Evolutionary conservation across 92 coral and sea anemone genomes (phyloP), one percentile per base, ranked within the genome.

Genomic region (Hydrozoanthus gracilis): DNA sequence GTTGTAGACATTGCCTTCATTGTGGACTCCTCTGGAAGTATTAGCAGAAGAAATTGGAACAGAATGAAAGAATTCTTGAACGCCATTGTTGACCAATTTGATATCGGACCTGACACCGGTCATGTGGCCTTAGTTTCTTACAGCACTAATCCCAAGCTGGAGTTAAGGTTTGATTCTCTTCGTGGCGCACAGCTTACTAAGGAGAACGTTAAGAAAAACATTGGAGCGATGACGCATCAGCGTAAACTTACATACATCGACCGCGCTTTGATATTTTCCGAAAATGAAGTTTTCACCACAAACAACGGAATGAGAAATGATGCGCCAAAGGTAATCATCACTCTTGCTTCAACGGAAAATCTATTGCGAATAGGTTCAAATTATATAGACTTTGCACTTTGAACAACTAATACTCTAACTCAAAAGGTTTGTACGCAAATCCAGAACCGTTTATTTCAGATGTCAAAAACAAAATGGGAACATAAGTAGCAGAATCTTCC

Each of bases 11-110:
- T 75, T 7, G 79, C 62, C 15, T 72, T 72, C 50, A 6, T 72
- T n/a, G 77, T 74, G 79, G 60, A 49, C 55, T 74, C 79, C 61
- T 74, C 79, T 18, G 79, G 79, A 74, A 74, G 79, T 50, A 73
- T 73, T 7, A 48, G 78, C 55, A 48, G 16, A 51, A 76, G n/a
- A 4, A 76, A 76, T 47, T 76, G 79, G 79, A 20, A 3, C 5
- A 76, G 79, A 76, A 76, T 76, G 79, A 76, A 76, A 76, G 64
- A 16, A 0, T 76, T 76, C 79, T 76, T 76, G 64, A 76, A 76
- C 7, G n/a, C 62, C 18, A 10, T 72, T 15, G 48, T 48, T n/a
- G 48, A 14, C 17, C 77, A 72, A 7, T 72, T 72, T 72, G 54
- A 76, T 76, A 76, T 76, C n/a, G 79, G 79, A 13, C 79, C 79